phyloP scores from a whole-genome alignment of 2,797 vertebrate genomes.

The Sebastes reedi region DNA sequence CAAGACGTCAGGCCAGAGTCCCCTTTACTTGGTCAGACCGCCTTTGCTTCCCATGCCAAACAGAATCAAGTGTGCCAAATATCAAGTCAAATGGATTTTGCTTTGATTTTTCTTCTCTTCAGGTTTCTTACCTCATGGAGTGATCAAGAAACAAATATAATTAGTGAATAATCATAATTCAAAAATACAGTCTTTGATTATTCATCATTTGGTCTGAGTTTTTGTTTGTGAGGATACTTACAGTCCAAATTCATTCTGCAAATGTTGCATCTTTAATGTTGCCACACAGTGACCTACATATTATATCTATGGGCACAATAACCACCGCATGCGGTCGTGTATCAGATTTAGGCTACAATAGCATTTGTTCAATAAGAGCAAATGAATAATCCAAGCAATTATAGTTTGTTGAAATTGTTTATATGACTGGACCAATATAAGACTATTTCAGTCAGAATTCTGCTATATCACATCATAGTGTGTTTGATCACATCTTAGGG shows the following conservation, averaged over 20 bases:
- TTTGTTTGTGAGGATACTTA: not conserved
- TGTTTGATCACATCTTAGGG: too few relatives aligned
- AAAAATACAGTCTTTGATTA: not conserved
- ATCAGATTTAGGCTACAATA: not conserved
- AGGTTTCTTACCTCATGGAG: not conserved
- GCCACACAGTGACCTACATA: not conserved
- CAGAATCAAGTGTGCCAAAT: not conserved
- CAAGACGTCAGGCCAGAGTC: not conserved
- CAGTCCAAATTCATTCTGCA: not conserved
- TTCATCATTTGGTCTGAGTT: too few relatives aligned
- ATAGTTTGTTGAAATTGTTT: not conserved
- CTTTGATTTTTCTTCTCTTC: not conserved
- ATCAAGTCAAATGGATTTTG: not conserved
- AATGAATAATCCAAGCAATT: not conserved
- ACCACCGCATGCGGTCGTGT: not conserved
- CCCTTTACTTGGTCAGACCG: not conserved
- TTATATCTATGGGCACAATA: not conserved
- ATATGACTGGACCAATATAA: not conserved
- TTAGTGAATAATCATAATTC: not conserved
- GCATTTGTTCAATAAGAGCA: not conserved
- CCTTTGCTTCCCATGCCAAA: not conserved
- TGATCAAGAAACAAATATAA: not conserved
- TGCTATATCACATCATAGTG: too few relatives aligned
- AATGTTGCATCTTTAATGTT: not conserved
- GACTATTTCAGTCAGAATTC: not conserved